These are phyloP conservation scores for Tenthredo distinguenda DNA, from an alignment of 2,888 invertebrate species.

Conservation along the genomic window DNA sequence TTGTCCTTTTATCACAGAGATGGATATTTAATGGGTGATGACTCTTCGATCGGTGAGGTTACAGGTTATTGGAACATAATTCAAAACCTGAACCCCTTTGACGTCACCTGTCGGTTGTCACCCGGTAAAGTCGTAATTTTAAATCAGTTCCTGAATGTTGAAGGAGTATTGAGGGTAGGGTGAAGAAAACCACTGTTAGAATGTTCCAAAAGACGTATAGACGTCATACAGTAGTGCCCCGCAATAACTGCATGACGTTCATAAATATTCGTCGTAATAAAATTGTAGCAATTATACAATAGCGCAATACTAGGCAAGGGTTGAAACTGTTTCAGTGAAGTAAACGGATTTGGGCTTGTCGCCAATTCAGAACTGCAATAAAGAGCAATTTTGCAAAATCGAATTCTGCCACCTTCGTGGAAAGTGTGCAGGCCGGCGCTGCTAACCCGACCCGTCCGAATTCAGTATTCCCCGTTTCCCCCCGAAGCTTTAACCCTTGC, in stretches of 20 bases:
- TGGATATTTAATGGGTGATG: neutral
- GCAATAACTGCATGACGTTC: conserved; percentile 7
- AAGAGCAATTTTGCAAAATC: conserved; percentile 47
- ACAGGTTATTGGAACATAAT: conserved; percentile 3
- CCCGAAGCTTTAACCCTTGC: conserved; percentile 31
- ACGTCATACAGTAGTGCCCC: conserved; percentile 34
- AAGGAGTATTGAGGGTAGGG: conserved; percentile 14
- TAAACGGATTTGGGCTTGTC: conserved; percentile 15
- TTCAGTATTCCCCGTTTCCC: neutral
- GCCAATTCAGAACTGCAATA: conserved; percentile 26
- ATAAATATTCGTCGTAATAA: conserved; percentile 49
- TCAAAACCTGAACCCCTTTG: conserved; percentile 33
- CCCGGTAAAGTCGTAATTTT: conserved; percentile 25
- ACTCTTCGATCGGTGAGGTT: neutral
- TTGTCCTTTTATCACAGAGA: neutral
- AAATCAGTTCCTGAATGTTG: neutral
- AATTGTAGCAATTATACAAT: conserved; percentile 34
- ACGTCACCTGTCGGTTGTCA: conserved; percentile 6
- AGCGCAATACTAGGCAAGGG: conserved; percentile 51
- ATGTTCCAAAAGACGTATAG: conserved; percentile 19
- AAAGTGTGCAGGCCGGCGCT: conserved; percentile 3
- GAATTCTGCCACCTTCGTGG: conserved; percentile 28
- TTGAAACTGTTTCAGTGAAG: conserved; percentile 15
- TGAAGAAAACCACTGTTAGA: conserved; percentile 26
- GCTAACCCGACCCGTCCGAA: conserved; percentile 24